Evolutionary conservation across 1,140 invertebrate genomes (phyloP), one percentile per base, ranked within the genome.

Genomic region (Atopsyche davidsoni): DNA sequence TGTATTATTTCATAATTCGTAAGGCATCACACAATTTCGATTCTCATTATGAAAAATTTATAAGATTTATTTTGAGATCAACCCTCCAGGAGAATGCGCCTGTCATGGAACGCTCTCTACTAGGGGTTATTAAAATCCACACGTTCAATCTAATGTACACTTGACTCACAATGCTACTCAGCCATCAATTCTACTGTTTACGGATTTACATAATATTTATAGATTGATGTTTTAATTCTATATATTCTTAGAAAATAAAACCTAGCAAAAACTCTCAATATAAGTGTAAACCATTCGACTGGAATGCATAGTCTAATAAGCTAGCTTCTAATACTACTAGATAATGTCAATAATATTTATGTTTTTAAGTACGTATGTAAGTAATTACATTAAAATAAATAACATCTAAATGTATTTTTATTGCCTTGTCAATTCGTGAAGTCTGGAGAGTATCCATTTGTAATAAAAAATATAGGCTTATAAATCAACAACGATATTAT

Each of bases 351-450:
- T 39, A 57, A 46, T 47, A 31, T 44, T 55, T 40, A 46, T 51
- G 40, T 45, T 32, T 47, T 57, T 49, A 55, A 55, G 53, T 55
- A 55, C 46, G 50, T 50, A 49, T 49, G 32, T 49, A 38, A 36
- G 25, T 36, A 57, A 57, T 53, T 57, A 57, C 55, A 57, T 53
- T 53, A 53, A 57, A 57, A 57, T 57, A 57, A 57, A 57, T 57
- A 57, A 53, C 43, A 52, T 57, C 55, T 57, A 57, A 53, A 46
- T 52, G 42, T 46, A 36, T 57, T 53, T 25, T 46, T 46, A 52
- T 52, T 52, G 43, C 50, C 45, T 25, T 52, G 42, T 51, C 49
- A 19, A n/a, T n/a, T n/a, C n/a, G n/a, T n/a, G n/a, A n/a, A n/a
- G n/a, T n/a, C n/a, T n/a, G n/a, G n/a, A n/a, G n/a, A n/a, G n/a